A percentile compares a stretch with the other conserved stretches of the same genome.
These are phyloP conservation scores for Adelosebastes latens DNA, from an alignment of 2,797 vertebrate species.

Conservation along the genomic window DNA sequence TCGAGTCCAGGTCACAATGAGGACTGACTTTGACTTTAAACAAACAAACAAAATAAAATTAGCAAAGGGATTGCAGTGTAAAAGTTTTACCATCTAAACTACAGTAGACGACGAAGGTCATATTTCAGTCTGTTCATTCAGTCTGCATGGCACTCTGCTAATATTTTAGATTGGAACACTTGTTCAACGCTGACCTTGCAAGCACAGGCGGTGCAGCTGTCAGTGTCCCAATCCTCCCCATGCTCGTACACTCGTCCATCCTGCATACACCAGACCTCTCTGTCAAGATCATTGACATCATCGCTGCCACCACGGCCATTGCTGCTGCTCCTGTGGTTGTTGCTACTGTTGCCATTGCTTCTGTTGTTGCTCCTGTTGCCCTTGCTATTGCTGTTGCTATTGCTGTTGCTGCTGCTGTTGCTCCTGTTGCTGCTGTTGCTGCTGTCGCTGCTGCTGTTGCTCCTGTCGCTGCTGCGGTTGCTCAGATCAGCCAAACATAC, in stretches of 20 bases:
- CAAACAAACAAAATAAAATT: neutral
- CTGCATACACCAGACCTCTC: constrained; percentile 89
- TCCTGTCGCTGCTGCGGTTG: constrained; percentile 63
- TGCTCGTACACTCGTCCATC: constrained; percentile 91
- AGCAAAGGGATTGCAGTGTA: neutral
- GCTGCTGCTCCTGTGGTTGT: fast-evolving
- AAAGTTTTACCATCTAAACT: neutral
- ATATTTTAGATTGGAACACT: neutral
- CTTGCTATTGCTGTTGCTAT: fast-evolving
- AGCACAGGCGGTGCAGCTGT: constrained; percentile 94
- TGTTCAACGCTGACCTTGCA: constrained; percentile 85
- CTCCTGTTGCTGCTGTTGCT: fast-evolving
- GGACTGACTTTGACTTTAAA: neutral
- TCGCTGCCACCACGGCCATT: neutral
- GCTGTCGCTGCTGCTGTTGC: constrained; percentile 1
- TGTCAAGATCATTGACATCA: constrained; percentile 40
- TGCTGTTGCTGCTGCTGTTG: fast-evolving
- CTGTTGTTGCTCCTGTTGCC: too few species aligned
- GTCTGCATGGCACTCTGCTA: neutral
- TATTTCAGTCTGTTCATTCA: neutral
- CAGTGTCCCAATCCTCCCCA: constrained; percentile 93
- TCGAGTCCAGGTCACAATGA: neutral
- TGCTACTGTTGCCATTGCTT: fast-evolving
- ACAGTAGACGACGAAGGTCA: neutral
- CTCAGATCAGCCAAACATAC: constrained; percentile 87